Base-by-base conservation (phyloP, 2,797 vertebrate genomes). In the Sebastiscus albofasciatus region DNA sequence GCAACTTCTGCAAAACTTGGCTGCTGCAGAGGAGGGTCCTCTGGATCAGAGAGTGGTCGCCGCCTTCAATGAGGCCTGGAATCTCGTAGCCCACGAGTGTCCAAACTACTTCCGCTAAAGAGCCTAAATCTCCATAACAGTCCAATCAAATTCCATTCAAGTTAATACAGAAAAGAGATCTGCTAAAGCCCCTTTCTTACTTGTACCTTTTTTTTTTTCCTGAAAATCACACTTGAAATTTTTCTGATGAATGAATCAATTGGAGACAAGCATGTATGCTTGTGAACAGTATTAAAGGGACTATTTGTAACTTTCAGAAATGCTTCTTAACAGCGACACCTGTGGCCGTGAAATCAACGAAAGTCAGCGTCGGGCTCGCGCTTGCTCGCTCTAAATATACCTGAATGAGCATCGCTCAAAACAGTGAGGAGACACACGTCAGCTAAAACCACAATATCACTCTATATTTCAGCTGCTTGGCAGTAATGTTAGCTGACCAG, bases 101-200 rank as follows among this genome's bases (percentile, higher is more conserved):
- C 97, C 98, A 59, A 98, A 93, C 91, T 99, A 99, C 68, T 99
- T 99, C 92, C 96, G 97, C 84, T 99, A 86, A 90, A 46, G 20
- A 6, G 22, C 12, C 49, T 55, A 82, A 36, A 52, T 52, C 24
- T 66, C 18, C 20, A 52, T 52, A n/a, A 52, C 20, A 52, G 8
- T 29, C 26, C 8, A 72, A 12, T 59, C 14, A 26, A 29, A 27
- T 5, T 8, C 29, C 22, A 34, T 13, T 4, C 18, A 46, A 9
- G 2, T 58, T 61, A 24, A 42, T 8, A 8, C 3, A 31, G 49
- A 8, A 59, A 59, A 49, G 6, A n/a, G 11, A 60, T 36, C 22
- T n/a, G 24, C 20, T 67, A 4, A 62, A 33, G 22, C 3, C n/a
- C 1, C 0, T 39, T 55, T 66, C 14, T 46, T 46, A 46, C 42